A percentile compares a stretch with the other conserved stretches of the same genome.
These are phyloP conservation scores for Panulirus ornatus DNA, from an alignment of 1,140 invertebrate species.

Conservation along the genomic window DNA sequence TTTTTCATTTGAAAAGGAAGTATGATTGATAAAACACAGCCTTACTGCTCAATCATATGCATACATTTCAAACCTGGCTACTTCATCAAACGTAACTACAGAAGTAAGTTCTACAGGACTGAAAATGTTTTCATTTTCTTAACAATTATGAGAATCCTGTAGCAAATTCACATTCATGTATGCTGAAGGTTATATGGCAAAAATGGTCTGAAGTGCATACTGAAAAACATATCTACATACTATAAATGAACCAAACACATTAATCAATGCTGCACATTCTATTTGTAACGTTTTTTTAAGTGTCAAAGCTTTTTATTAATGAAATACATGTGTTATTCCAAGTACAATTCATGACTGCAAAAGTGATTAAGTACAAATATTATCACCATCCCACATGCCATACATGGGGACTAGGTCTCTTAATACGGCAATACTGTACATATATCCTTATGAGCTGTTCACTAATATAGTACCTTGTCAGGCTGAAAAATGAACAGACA, in stretches of 20 bases:
- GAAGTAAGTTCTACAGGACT: too few species aligned
- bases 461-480: not conserved
- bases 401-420: not conserved
- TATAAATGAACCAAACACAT: not conserved
- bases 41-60: too few species aligned
- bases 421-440: not conserved
- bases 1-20: too few species aligned
- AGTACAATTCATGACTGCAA: constrained; percentile 5
- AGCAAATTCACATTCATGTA: too few species aligned
- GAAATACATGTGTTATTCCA: constrained; percentile 1
- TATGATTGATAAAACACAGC: too few species aligned
- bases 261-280: not conserved
- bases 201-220: not conserved
- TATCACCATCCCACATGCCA: not conserved
- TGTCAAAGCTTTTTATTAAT: not conserved
- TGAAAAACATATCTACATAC: not conserved
- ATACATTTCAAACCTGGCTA: too few species aligned
- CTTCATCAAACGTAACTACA: too few species aligned
- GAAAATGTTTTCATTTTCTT: too few species aligned
- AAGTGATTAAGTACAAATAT: constrained; percentile 2
- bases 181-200: not conserved
- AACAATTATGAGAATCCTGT: too few species aligned
- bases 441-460: not conserved
- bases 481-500: not conserved
- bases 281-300: not conserved